phyloP scores from a whole-genome alignment of 2,888 invertebrate species.

The Tricholauxania praeusta region DNA sequence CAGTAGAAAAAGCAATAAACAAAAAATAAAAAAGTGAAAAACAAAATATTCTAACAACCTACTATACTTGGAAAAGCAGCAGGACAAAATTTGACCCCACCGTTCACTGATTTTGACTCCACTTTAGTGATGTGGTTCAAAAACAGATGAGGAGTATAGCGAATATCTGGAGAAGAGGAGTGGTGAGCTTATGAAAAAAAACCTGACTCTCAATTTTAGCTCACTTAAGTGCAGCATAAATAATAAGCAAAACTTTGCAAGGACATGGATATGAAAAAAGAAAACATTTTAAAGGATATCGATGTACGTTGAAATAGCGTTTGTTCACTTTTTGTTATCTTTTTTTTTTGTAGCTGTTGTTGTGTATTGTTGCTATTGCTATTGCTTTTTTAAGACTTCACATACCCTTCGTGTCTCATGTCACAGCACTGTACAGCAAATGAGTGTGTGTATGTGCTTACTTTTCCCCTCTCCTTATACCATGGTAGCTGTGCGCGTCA shows the following conservation, averaged over 20 bases:
- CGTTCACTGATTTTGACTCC: neutral
- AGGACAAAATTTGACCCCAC: constrained; percentile 20
- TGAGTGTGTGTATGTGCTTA: neutral
- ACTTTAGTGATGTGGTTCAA: neutral
- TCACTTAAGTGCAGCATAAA: constrained; percentile 52
- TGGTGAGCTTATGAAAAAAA: neutral
- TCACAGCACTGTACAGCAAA: neutral
- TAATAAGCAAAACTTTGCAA: constrained; percentile 42
- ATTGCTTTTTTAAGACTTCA: neutral
- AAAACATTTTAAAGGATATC: constrained; percentile 38
- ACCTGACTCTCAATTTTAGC: constrained; percentile 33
- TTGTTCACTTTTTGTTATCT: constrained; percentile 19
- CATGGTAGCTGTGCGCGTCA: neutral
- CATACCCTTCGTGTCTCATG: neutral
- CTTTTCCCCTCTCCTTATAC: neutral
- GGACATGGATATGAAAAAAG: neutral
- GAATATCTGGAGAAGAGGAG: too few relatives aligned
- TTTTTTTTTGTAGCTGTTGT: constrained; percentile 5
- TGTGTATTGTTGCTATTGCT: constrained; percentile 4
- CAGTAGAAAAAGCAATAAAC: neutral
- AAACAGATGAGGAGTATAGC: too few relatives aligned
- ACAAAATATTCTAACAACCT: constrained; percentile 14
- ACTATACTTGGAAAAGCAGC: neutral
- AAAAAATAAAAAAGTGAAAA: neutral
- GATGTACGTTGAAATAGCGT: constrained; percentile 26